phyloP scores from a whole-genome alignment of 2,113 vertebrate species.

The Tretioscincus oriximinensis region DNA sequence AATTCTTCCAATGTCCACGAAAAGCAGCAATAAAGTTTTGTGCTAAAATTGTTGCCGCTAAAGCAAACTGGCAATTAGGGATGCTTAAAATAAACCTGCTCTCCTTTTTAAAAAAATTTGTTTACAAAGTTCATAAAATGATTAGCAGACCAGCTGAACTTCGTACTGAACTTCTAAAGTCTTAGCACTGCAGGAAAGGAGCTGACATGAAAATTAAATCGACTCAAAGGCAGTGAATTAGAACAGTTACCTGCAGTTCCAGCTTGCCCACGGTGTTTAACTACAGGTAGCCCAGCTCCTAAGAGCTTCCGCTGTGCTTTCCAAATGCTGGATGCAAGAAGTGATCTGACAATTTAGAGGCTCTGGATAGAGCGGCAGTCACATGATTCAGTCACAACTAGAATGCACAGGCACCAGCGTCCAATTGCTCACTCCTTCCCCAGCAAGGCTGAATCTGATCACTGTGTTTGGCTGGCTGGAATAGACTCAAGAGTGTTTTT shows the following conservation, averaged over 20 bases:
- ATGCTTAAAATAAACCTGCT: not conserved
- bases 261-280: rapidly evolving
- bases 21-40: not conserved
- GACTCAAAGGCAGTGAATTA: not conserved
- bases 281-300: not conserved
- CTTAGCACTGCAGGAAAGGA: not conserved
- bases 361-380: not conserved
- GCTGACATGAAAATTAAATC: not conserved
- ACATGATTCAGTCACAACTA: not conserved
- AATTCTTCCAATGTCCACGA: too few species aligned
- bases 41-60: not conserved
- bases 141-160: not conserved
- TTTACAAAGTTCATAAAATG: not conserved
- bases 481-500: not conserved
- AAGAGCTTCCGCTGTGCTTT: rapidly evolving
- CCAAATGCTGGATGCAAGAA: not conserved
- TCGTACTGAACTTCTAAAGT: not conserved
- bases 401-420: conserved; percentile 15
- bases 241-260: not conserved
- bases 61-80: not conserved
- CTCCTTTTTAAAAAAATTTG: not conserved
- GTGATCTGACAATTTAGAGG: not conserved
- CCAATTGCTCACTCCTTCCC: conserved; percentile 12
- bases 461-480: conserved; percentile 11
- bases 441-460: not conserved